phyloP scores from a whole-genome alignment of 2,113 vertebrate species.

The Elephantulus edwardii region DNA sequence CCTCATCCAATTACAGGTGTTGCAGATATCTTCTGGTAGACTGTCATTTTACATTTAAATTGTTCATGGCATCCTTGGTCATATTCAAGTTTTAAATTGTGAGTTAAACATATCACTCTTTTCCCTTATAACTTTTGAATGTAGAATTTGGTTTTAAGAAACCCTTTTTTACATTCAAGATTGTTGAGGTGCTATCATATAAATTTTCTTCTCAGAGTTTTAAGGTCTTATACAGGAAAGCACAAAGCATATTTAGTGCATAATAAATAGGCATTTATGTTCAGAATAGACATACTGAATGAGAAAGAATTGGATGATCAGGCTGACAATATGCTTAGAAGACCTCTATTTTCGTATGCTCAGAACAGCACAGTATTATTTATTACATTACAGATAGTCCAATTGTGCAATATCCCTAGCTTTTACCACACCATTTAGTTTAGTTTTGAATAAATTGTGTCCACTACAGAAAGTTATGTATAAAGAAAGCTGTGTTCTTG shows the following conservation, averaged over 20 bases:
- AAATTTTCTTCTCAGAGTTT: no score
- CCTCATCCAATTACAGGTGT: no score
- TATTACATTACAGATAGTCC: background rate
- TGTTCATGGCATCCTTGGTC: no score
- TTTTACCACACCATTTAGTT: slow-evolving; percentile 5
- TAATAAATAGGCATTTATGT: background rate
- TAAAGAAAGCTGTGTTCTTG: slow-evolving; percentile 36
- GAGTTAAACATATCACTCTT: no score
- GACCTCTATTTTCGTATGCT: background rate
- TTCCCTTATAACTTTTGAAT: no score
- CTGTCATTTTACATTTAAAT: no score
- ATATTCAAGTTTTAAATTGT: no score
- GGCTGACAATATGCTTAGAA: slow-evolving; percentile 7
- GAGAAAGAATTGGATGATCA: background rate
- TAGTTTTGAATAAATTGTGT: slow-evolving; percentile 31
- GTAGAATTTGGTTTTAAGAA: no score
- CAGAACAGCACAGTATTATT: background rate
- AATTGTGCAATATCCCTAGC: background rate
- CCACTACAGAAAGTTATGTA: background rate
- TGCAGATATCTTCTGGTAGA: no score
- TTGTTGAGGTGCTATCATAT: no score
- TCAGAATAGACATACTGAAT: background rate
- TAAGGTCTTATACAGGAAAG: background rate
- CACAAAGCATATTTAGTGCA: background rate
- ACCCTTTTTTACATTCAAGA: no score